A percentile compares a stretch with the other conserved stretches of the same genome.
phyloP scores from a whole-genome alignment of 2,797 vertebrate species.

The Acanthis flammea region DNA sequence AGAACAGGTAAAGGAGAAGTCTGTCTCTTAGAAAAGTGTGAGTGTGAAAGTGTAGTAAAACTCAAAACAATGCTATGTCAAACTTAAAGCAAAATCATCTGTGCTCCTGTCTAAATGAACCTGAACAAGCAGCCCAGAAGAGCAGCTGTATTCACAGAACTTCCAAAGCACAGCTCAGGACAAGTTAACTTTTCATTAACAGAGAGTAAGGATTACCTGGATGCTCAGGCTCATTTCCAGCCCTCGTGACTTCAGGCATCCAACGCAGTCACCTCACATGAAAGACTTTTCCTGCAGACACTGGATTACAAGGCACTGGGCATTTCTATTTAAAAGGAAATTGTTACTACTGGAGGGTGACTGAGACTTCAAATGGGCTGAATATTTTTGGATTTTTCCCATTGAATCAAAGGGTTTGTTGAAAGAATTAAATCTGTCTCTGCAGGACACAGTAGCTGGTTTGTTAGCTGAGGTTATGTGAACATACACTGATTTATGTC shows the following conservation, averaged over 20 bases:
- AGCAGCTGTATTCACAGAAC: neutral
- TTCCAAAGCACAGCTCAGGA: neutral
- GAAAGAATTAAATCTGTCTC: neutral
- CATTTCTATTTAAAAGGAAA: neutral
- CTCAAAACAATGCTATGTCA: neutral
- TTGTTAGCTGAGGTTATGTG: neutral
- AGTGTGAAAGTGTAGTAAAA: neutral
- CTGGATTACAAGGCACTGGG: neutral
- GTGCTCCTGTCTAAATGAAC: neutral
- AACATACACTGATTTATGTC: neutral
- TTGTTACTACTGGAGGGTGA: neutral
- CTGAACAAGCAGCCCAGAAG: neutral
- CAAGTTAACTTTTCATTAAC: neutral
- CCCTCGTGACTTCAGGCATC: neutral
- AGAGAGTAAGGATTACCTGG: neutral
- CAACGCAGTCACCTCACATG: neutral
- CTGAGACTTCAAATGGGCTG: neutral
- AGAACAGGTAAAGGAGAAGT: constrained; percentile 87
- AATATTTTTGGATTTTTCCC: neutral
- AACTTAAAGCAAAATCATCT: neutral
- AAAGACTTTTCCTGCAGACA: neutral
- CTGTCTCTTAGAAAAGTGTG: neutral
- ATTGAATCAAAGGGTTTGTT: neutral
- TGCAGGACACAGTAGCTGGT: neutral
- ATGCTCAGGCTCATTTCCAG: neutral